A percentile compares a stretch with the other conserved stretches of the same genome.
phyloP scores from a whole-genome alignment of 2,113 vertebrate species.

The Chroicocephalus ridibundus region DNA sequence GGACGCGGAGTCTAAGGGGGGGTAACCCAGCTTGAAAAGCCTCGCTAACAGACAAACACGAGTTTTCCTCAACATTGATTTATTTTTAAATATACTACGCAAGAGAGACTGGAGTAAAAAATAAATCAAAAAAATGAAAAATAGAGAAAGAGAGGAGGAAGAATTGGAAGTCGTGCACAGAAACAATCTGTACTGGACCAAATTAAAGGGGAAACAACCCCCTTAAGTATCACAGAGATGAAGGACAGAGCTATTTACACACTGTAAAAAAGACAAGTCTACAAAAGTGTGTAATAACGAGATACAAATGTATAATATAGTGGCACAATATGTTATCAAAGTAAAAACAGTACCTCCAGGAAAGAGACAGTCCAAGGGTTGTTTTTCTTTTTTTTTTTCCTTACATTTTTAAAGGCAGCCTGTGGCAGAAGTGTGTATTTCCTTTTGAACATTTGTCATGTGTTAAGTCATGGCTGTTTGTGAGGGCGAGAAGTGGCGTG shows the following conservation, averaged over 20 bases:
- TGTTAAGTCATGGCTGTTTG: slow-evolving; percentile 15
- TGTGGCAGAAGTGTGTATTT: slow-evolving; percentile 44
- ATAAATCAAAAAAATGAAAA: not conserved
- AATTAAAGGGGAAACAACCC: slow-evolving; percentile 46
- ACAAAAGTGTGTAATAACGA: slow-evolving; percentile 76
- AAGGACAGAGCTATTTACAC: slow-evolving; percentile 72
- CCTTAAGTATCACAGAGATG: slow-evolving; percentile 54
- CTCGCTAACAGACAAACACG: not conserved
- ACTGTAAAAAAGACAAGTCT: slow-evolving; percentile 70
- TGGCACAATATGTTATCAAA: slow-evolving; percentile 70
- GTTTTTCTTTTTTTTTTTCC: not conserved
- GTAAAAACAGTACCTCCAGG: slow-evolving; percentile 66
- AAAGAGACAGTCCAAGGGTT: slow-evolving; percentile 40
- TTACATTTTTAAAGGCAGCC: slow-evolving; percentile 66
- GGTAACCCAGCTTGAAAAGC: not conserved
- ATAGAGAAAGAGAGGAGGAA: not conserved
- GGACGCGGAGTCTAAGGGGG: accelerated
- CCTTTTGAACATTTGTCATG: not conserved
- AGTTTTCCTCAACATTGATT: slow-evolving; percentile 71
- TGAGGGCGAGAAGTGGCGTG: slow-evolving; percentile 46
- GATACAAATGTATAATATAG: slow-evolving; percentile 76
- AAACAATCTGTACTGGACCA: slow-evolving; percentile 72
- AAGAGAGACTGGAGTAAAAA: slow-evolving; percentile 72
- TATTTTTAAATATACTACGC: slow-evolving; percentile 81
- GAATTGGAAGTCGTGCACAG: slow-evolving; percentile 56